Evolutionary conservation across 2,797 vertebrate genomes (phyloP).

Genomic region (Danio albolineatus): DNA sequence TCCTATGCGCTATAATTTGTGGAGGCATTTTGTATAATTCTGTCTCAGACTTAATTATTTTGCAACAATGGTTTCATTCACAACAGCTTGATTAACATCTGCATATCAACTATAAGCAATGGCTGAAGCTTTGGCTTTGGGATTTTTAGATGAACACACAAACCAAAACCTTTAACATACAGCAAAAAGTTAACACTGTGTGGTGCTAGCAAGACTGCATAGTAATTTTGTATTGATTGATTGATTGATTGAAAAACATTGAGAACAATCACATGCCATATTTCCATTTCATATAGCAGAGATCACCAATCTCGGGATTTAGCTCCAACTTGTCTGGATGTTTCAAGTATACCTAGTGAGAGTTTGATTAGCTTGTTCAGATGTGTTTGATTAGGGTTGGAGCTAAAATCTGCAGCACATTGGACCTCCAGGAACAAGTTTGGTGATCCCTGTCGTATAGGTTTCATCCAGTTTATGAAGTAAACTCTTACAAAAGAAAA

Average conservation of each 20-base stretch:
- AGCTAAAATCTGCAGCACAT: too few relatives aligned
- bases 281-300: neutral
- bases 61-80: conserved; percentile 45
- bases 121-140: neutral
- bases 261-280: neutral
- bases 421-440: too few relatives aligned
- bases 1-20: conserved; percentile 38
- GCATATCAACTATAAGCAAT: conserved; percentile 44
- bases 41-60: conserved; percentile 47
- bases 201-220: neutral
- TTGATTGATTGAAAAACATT: neutral
- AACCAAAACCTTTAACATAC: neutral
- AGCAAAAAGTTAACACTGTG: neutral
- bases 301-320: too few relatives aligned
- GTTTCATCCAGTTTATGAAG: neutral
- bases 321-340: too few relatives aligned
- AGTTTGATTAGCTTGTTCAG: too few relatives aligned
- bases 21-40: conserved; percentile 44
- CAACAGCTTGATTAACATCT: conserved; percentile 54
- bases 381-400: too few relatives aligned
- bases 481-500: too few relatives aligned
- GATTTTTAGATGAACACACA: neutral
- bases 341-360: too few relatives aligned
- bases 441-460: too few relatives aligned
- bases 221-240: neutral